phyloP scores from a whole-genome alignment of 2,797 vertebrate species.

The Halcyon chelicuti region DNA sequence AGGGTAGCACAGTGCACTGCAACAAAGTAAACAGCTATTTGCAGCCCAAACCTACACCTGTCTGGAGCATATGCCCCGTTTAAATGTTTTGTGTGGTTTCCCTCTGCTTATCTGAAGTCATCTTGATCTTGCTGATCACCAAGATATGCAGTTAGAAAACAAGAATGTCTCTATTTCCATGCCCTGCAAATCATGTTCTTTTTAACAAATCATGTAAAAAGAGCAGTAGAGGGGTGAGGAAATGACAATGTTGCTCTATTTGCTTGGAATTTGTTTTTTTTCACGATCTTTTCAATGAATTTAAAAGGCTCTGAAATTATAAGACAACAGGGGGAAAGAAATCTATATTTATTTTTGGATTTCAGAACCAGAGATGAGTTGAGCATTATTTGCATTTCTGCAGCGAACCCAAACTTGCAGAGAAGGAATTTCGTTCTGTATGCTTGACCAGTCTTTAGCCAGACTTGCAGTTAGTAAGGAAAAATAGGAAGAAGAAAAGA shows the following conservation, averaged over 20 bases:
- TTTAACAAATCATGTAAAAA: background rate
- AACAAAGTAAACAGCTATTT: background rate
- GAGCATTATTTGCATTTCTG: background rate
- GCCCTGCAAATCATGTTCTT: background rate
- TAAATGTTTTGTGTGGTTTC: background rate
- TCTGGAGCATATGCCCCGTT: background rate
- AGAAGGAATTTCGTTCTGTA: background rate
- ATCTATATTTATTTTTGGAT: background rate
- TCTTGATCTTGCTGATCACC: background rate
- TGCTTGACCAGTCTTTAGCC: background rate
- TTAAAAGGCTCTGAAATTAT: background rate
- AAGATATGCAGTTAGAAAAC: background rate
- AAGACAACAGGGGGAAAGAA: background rate
- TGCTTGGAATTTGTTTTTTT: background rate
- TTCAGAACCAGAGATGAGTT: background rate
- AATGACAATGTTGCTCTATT: background rate
- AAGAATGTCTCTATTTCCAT: background rate
- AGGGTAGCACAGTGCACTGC: background rate
- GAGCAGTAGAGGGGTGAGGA: background rate
- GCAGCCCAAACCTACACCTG: background rate
- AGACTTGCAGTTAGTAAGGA: background rate
- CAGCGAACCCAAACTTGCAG: background rate
- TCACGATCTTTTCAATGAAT: background rate
- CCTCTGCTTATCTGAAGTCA: background rate
- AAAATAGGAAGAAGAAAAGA: background rate